A percentile compares a stretch with the other conserved stretches of the same genome.
Evolutionary conservation across 1,140 invertebrate species (phyloP).

Genomic region (Sarcophaga peregrina): DNA sequence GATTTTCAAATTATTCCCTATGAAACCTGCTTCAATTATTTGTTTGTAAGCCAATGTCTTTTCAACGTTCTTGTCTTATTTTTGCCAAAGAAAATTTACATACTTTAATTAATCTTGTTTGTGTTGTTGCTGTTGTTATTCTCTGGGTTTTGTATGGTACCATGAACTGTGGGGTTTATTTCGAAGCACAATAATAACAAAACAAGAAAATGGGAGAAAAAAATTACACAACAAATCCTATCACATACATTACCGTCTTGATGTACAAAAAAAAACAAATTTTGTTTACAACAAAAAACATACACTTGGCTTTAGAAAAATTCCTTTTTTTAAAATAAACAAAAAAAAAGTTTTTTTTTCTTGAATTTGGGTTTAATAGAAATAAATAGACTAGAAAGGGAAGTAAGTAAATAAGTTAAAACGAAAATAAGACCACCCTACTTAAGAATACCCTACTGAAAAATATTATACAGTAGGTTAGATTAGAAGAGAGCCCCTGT

Average conservation of each 20-base stretch:
- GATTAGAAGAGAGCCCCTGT: too few relatives aligned
- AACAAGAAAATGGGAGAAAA: neutral
- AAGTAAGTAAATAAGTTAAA: too few relatives aligned
- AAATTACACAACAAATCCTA: neutral
- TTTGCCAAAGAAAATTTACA: constrained; percentile 58
- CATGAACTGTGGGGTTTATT: neutral
- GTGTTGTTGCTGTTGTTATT: constrained; percentile 41
- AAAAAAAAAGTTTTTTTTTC: neutral
- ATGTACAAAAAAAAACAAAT: constrained; percentile 4
- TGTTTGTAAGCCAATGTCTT: neutral
- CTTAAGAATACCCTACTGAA: too few relatives aligned
- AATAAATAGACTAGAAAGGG: too few relatives aligned
- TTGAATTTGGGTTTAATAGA: too few relatives aligned
- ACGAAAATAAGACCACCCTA: too few relatives aligned
- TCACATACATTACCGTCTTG: constrained; percentile 47
- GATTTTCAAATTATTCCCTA: constrained; percentile 25
- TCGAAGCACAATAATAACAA: too few relatives aligned
- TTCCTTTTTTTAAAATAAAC: neutral
- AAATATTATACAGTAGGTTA: too few relatives aligned
- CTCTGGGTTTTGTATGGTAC: constrained; percentile 46
- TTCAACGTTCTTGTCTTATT: neutral
- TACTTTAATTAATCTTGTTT: constrained; percentile 66
- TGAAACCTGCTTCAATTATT: constrained; percentile 10
- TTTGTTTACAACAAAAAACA: neutral
- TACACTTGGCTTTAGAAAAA: neutral